Evolutionary conservation across 2,113 vertebrate species (phyloP).

Genomic region (Addax nasomaculatus): DNA sequence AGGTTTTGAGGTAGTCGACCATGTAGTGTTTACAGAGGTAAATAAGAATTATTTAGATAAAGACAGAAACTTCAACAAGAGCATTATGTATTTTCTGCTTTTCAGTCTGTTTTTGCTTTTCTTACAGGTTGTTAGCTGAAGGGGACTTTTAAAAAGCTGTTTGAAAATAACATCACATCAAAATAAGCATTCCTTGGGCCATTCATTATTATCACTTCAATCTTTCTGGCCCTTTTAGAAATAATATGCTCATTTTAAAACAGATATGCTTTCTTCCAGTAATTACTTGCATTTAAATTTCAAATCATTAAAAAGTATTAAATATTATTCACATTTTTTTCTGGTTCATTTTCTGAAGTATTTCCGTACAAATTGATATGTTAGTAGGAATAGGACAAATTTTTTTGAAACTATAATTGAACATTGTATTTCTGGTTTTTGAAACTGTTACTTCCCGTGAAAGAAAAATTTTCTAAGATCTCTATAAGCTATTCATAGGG

Average conservation of each 20-base stretch:
- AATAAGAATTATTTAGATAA: neutral
- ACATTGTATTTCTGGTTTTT: neutral
- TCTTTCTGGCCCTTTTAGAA: neutral
- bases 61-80: neutral
- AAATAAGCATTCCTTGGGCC: neutral
- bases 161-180: neutral
- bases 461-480: conserved; percentile 37
- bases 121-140: neutral
- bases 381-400: conserved; percentile 35
- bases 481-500: conserved; percentile 28
- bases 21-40: neutral
- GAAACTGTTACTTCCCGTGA: conserved; percentile 27
- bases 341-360: neutral
- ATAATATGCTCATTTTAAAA: conserved; percentile 1
- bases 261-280: neutral
- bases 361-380: conserved; percentile 16
- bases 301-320: neutral
- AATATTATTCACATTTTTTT: conserved; percentile 35
- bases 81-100: neutral
- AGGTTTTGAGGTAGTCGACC: neutral
- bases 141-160: neutral
- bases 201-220: neutral
- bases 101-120: neutral
- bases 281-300: neutral
- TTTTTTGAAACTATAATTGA: conserved; percentile 32